Evolutionary conservation across 2,888 invertebrate genomes (phyloP).

Genomic region (Cosmorhoe ocellata): DNA sequence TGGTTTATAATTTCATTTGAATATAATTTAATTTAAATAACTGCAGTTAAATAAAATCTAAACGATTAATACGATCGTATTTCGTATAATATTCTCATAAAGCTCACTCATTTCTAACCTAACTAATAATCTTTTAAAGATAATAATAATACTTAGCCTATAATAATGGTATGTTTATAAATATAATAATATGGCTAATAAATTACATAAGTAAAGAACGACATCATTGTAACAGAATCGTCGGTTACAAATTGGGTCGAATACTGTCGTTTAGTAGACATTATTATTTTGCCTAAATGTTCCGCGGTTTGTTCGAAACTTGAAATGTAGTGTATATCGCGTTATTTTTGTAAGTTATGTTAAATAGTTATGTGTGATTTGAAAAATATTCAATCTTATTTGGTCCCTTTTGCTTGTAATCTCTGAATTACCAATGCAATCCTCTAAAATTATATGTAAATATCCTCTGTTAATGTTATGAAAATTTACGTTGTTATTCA

Average conservation of each 20-base stretch:
- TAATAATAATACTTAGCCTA: slow-evolving; percentile 79
- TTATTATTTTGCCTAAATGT: slow-evolving; percentile 67
- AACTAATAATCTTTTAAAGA: slow-evolving; percentile 78
- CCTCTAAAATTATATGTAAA: slow-evolving; percentile 47
- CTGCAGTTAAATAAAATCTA: slow-evolving; percentile 59
- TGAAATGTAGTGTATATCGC: slow-evolving; percentile 47
- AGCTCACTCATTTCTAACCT: slow-evolving; percentile 79
- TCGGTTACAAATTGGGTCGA: slow-evolving; percentile 39
- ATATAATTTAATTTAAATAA: slow-evolving; percentile 63
- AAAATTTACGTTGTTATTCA: slow-evolving; percentile 60
- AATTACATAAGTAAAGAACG: slow-evolving; percentile 74
- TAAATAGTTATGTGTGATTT: slow-evolving; percentile 57
- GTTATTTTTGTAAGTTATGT: slow-evolving; percentile 71
- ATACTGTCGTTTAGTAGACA: slow-evolving; percentile 60
- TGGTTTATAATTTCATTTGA: slow-evolving; percentile 64
- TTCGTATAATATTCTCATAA: slow-evolving; percentile 67
- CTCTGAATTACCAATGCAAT: slow-evolving; percentile 58
- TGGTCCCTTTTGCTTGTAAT: slow-evolving; percentile 82
- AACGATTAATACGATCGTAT: slow-evolving; percentile 57
- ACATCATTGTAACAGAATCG: slow-evolving; percentile 60
- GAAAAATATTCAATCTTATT: slow-evolving; percentile 65
- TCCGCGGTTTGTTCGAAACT: slow-evolving; percentile 55
- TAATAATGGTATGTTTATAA: slow-evolving; percentile 81
- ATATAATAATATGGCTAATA: slow-evolving; percentile 80
- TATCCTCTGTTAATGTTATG: slow-evolving; percentile 62